These are phyloP conservation scores for Belgica antarctica DNA, from an alignment of 2,888 invertebrate genomes.

Conservation along the genomic window DNA sequence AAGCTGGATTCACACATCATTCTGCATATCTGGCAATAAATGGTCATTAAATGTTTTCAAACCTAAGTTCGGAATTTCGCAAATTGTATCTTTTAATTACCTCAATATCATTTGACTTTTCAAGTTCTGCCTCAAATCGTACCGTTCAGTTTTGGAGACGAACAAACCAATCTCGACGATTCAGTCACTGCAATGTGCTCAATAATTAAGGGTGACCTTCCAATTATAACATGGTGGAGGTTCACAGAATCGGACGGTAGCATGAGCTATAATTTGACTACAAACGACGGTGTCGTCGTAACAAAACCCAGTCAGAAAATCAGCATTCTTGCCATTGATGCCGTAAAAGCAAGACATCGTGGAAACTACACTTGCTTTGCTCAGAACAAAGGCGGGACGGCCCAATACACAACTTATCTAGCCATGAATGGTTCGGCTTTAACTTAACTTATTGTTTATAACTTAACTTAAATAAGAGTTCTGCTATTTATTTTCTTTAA, in stretches of 20 bases:
- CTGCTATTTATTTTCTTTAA: constrained; percentile 5
- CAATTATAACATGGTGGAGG: constrained; percentile 64
- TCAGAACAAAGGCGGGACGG: constrained; percentile 60
- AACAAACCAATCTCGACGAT: constrained; percentile 65
- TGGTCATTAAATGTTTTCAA: constrained; percentile 54
- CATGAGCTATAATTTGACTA: constrained; percentile 48
- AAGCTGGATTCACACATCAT: constrained; percentile 59
- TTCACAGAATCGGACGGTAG: constrained; percentile 52
- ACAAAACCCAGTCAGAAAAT: constrained; percentile 63
- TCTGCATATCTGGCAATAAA: constrained; percentile 61
- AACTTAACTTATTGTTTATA: constrained; percentile 9
- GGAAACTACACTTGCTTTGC: constrained; percentile 63
- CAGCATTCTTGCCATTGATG: constrained; percentile 64
- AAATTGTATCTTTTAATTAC: constrained; percentile 17
- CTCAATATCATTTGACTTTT: no score
- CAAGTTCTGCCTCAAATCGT: constrained; percentile 72
- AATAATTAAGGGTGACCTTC: constrained; percentile 71
- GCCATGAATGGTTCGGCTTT: constrained; percentile 59
- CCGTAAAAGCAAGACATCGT: constrained; percentile 62
- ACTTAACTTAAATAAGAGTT: constrained; percentile 4
- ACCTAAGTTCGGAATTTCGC: background rate
- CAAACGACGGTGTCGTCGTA: constrained; percentile 59
- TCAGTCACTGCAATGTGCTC: constrained; percentile 64
- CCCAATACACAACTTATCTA: constrained; percentile 57
- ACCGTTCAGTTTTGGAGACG: constrained; percentile 68